These are phyloP conservation scores for Perizoma affinitatum DNA, from an alignment of 2,888 invertebrate species.

Conservation along the genomic window DNA sequence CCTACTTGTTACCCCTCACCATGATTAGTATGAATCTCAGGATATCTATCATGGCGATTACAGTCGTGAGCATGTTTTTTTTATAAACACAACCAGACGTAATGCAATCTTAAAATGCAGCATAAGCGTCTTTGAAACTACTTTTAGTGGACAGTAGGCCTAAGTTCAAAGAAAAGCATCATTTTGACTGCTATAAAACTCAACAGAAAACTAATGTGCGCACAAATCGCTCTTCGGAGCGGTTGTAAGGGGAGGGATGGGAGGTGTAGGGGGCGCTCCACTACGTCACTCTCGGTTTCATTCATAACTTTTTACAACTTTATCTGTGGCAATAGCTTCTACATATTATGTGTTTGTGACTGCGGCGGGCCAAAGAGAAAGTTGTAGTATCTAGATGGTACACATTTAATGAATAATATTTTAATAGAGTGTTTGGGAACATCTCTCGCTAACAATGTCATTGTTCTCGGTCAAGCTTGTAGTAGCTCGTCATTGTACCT, in stretches of 20 bases:
- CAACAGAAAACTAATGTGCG: slow-evolving; percentile 76
- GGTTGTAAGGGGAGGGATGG: slow-evolving; percentile 45
- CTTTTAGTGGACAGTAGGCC: slow-evolving; percentile 17
- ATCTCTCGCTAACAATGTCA: too few relatives aligned
- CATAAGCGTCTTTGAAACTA: too few relatives aligned
- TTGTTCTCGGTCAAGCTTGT: too few relatives aligned
- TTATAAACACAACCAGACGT: too few relatives aligned
- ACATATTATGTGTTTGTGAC: slow-evolving; percentile 82
- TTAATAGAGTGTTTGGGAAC: too few relatives aligned
- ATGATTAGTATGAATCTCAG: too few relatives aligned
- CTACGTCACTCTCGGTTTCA: slow-evolving; percentile 84
- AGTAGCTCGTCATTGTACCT: too few relatives aligned
- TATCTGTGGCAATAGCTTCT: slow-evolving; percentile 81
- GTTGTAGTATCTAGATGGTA: slow-evolving; percentile 2
- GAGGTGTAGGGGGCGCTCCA: slow-evolving; percentile 56
- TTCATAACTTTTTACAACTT: slow-evolving; percentile 85
- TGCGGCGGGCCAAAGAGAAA: slow-evolving; percentile 66
- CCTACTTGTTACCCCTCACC: too few relatives aligned
- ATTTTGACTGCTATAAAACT: slow-evolving; percentile 56
- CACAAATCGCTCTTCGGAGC: slow-evolving; percentile 66
- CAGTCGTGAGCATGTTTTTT: too few relatives aligned
- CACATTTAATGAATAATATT: background rate
- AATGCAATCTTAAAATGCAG: too few relatives aligned
- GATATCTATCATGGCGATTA: too few relatives aligned
- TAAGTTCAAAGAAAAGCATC: slow-evolving; percentile 42